Percentiles rank a stretch among this genome's conserved stretches.
phyloP scores from a whole-genome alignment of 1,140 invertebrate species.

The Ceratosolen solmsi region DNA sequence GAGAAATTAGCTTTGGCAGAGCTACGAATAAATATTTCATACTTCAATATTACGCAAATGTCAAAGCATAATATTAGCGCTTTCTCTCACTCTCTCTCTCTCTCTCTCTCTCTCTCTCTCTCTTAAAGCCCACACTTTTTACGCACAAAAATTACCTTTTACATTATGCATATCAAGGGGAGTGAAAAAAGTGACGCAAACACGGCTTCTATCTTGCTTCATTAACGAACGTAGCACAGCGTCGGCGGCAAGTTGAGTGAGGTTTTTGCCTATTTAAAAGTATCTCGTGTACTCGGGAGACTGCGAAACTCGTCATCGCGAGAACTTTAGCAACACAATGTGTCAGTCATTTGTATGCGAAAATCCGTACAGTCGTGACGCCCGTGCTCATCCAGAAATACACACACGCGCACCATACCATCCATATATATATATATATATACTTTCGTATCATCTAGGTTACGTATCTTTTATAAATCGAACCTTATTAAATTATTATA shows the following conservation, averaged over 20 bases:
- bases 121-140: no score
- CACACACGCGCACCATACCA: background rate
- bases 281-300: background rate
- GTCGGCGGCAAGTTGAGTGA: background rate
- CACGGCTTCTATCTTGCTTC: background rate
- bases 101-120: background rate
- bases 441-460: background rate
- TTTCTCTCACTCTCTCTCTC: background rate
- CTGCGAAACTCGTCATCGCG: background rate
- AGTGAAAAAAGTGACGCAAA: constrained; percentile 19
- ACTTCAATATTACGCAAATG: background rate
- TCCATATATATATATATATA: background rate
- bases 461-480: constrained; percentile 9
- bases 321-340: background rate
- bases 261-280: background rate
- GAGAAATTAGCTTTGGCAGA: background rate
- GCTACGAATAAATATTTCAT: background rate
- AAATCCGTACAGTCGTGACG: constrained; percentile 24
- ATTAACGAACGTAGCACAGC: background rate
- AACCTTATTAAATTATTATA: constrained; percentile 8
- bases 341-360: constrained; percentile 39
- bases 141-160: background rate
- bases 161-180: background rate
- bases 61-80: background rate
- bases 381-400: background rate